A percentile compares a stretch with the other conserved stretches of the same genome.
These are phyloP conservation scores for Plodia interpunctella DNA, from an alignment of 1,140 invertebrate genomes.

Conservation along the genomic window DNA sequence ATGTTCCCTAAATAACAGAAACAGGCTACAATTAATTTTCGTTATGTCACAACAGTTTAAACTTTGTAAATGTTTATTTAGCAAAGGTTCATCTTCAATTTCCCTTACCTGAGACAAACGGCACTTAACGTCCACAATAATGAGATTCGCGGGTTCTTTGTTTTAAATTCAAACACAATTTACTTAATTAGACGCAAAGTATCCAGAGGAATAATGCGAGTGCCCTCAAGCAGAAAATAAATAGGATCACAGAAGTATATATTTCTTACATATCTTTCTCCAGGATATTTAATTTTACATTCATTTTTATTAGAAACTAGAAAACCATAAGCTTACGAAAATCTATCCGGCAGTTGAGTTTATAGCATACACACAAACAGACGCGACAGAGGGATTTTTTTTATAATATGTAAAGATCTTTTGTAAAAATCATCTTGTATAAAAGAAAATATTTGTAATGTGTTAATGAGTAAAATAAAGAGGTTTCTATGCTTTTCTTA, in stretches of 20 bases:
- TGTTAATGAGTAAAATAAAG: no score
- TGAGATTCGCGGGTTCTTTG: constrained; percentile 27
- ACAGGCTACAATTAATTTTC: no score
- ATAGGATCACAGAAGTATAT: neutral
- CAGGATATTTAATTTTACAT: neutral
- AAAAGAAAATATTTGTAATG: no score
- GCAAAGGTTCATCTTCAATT: constrained; percentile 7
- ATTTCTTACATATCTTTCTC: neutral
- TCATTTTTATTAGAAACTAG: no score
- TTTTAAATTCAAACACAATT: constrained; percentile 48
- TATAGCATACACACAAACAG: no score
- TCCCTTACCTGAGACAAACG: constrained; percentile 10
- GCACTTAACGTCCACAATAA: constrained; percentile 23
- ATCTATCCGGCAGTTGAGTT: no score
- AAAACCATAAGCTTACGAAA: no score
- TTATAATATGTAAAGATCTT: no score
- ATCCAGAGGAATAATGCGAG: constrained; percentile 40
- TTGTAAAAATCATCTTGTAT: no score
- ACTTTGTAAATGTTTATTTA: constrained; percentile 6
- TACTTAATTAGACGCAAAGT: constrained; percentile 43
- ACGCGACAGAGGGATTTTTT: no score
- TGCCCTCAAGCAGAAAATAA: constrained; percentile 13
- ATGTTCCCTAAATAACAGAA: no score
- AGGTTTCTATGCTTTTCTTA: neutral
- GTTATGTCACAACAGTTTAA: neutral